Conservation (phyloP, 1,140 invertebrate genomes). For the Marisa cornuarietis region DNA sequence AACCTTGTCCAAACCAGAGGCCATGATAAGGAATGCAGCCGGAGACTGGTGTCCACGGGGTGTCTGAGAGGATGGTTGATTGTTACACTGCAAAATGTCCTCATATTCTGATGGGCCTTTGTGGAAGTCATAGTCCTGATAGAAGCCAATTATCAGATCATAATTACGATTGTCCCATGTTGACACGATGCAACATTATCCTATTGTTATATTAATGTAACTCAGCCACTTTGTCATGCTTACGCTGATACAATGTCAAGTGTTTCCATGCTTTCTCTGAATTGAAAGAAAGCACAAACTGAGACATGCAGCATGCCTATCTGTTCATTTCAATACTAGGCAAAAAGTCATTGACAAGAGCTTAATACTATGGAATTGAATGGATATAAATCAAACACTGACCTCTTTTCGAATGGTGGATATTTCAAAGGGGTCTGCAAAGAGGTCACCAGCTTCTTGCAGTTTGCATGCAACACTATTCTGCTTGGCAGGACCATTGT, state of each 20-base stretch:
- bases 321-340: no score
- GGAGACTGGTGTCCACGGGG: conserved; percentile 88
- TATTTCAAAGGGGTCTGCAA: conserved; percentile 92
- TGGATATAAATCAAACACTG: conserved; percentile 21
- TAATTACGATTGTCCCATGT: no score
- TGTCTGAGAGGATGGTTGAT: conserved; percentile 74
- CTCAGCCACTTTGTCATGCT: no score
- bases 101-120: conserved; percentile 82
- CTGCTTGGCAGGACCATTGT: conserved; percentile 87
- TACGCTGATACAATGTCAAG: no score
- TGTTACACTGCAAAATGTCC: conserved; percentile 85
- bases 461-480: conserved; percentile 70
- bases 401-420: conserved; percentile 80
- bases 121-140: conserved; percentile 84
- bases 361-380: neutral
- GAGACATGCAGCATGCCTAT: no score
- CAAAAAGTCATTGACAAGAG: no score
- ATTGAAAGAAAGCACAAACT: no score
- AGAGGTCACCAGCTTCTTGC: conserved; percentile 77
- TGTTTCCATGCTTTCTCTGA: no score
- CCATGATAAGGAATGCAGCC: conserved; percentile 87
- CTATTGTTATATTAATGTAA: no score
- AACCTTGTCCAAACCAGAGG: conserved; percentile 86
- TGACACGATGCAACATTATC: no score
- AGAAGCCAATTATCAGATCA: no score